Evolutionary conservation across 2,113 vertebrate species (phyloP).

Genomic region (Ptyas mucosa): DNA sequence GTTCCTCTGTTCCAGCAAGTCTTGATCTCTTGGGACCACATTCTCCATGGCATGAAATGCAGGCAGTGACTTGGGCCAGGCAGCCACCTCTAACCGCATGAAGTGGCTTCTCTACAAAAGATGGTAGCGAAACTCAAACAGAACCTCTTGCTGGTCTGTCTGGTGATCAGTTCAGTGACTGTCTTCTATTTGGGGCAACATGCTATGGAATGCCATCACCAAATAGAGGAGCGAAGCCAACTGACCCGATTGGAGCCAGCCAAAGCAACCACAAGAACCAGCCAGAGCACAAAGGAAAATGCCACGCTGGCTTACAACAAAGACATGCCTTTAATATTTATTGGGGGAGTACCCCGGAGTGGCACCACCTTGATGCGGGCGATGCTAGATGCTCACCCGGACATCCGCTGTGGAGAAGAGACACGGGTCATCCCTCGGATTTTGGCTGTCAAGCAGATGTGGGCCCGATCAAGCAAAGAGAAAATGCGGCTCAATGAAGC

Average conservation of each 20-base stretch:
- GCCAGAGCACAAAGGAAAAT: conserved; percentile 63
- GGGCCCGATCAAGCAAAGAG: conserved; percentile 93
- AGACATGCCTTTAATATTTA: conserved; percentile 96
- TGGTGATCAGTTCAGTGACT: conserved; percentile 90
- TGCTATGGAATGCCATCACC: conserved; percentile 96
- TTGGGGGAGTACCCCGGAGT: conserved; percentile 92
- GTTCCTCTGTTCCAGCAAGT: conserved; percentile 43
- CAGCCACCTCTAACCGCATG: not conserved
- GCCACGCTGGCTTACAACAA: conserved; percentile 84
- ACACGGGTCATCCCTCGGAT: conserved; percentile 93
- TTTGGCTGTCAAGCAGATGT: conserved; percentile 96
- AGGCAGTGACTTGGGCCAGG: conserved; percentile 37
- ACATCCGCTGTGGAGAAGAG: conserved; percentile 92
- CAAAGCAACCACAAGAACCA: conserved; percentile 68
- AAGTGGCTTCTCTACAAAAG: conserved; percentile 43
- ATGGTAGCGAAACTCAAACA: conserved; percentile 97
- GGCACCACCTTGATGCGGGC: conserved; percentile 96
- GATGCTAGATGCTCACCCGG: conserved; percentile 94
- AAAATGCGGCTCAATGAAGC: conserved; percentile 95
- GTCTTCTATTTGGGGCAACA: conserved; percentile 94
- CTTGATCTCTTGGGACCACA: conserved; percentile 42
- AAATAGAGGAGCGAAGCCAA: conserved; percentile 80
- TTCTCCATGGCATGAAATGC: conserved; percentile 62
- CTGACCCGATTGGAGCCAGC: conserved; percentile 58
- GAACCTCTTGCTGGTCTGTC: conserved; percentile 89